Base-by-base conservation (phyloP, 2,888 invertebrate genomes). In the Philhelius pedissequus region DNA sequence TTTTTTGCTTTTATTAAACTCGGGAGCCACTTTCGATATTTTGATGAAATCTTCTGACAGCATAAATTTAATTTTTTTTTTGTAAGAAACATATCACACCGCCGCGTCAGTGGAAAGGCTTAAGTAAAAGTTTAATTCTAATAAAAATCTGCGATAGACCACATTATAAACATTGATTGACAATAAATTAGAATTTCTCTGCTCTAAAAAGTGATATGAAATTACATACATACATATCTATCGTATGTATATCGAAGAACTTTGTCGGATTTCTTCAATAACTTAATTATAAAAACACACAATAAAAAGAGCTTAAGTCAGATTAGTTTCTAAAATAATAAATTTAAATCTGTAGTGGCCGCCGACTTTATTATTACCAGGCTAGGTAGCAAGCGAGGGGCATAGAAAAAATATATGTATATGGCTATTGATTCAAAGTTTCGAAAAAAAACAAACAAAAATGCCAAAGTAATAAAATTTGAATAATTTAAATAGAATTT, bases 11-110 rank as follows among this genome's bases (percentile, higher is more conserved):
- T n/a, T 50, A 8, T 25, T 18, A n/a, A n/a, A 22, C 15, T 9
- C 6, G 18, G 15, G 38, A 20, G 56, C 73, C 74, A 83, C 83
- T 83, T 83, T 83, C 73, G 69, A 64, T 45, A 54, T 68, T 60
- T 48, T n/a, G 48, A 68, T 50, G 73, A 77, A 77, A 82, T 62
- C 68, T 82, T 62, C 25, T 71, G 40, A 18, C 11, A 18, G 20
- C 32, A n/a, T 18, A n/a, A n/a, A n/a, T 11, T 32, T 7, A n/a
- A n/a, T n/a, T 54, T 20, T 35, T n/a, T 18, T 43, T 15, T 40
- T 6, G 0, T 7, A 22, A 9, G 9, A 43, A 40, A 27, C 6
- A 25, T n/a, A n/a, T 40, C 25, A 20, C n/a, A 1, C 1, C 13
- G 15, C n/a, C n/a, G n/a, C n/a, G n/a, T n/a, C n/a, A 62, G 27